phyloP scores from a whole-genome alignment of 2,888 invertebrate genomes.

The Hydriomena furcata region DNA sequence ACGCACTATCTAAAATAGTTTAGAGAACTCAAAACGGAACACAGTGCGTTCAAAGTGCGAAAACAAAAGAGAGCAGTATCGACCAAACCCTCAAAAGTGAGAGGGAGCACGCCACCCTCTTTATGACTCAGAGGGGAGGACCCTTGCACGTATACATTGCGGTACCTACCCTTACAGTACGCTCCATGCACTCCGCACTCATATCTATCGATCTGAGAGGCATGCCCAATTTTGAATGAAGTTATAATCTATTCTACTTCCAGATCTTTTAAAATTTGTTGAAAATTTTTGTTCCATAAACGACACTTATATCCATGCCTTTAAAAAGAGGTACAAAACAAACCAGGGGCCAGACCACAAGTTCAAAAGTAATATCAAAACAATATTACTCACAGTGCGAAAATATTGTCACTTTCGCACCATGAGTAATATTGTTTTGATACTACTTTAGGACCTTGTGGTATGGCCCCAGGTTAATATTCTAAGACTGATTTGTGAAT shows the following conservation, averaged over 20 bases:
- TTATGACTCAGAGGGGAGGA: slow-evolving; percentile 82
- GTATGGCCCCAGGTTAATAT: too few relatives aligned
- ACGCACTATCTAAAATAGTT: slow-evolving; percentile 25
- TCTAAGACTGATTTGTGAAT: too few relatives aligned
- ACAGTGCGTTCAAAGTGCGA: slow-evolving; percentile 63
- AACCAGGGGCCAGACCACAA: too few relatives aligned
- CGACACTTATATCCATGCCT: too few relatives aligned
- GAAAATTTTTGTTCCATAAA: too few relatives aligned
- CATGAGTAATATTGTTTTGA: too few relatives aligned
- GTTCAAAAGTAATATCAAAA: too few relatives aligned
- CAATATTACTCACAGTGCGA: too few relatives aligned
- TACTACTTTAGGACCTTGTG: too few relatives aligned
- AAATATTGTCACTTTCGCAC: too few relatives aligned
- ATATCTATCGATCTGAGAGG: slow-evolving; percentile 62
- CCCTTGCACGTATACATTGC: slow-evolving; percentile 75
- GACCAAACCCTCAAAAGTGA: slow-evolving; percentile 80
- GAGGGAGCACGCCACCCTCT: slow-evolving; percentile 77
- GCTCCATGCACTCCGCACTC: slow-evolving; percentile 63
- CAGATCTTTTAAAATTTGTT: too few relatives aligned
- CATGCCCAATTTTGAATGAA: slow-evolving; percentile 38
- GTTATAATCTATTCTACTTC: slow-evolving; percentile 4
- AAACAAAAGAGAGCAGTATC: slow-evolving; percentile 82
- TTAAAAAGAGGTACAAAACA: too few relatives aligned
- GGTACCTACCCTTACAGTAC: slow-evolving; percentile 64
- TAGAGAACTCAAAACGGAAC: slow-evolving; percentile 38